Conservation (phyloP, 1,140 invertebrate genomes). For the Tenebrio molitor region DNA sequence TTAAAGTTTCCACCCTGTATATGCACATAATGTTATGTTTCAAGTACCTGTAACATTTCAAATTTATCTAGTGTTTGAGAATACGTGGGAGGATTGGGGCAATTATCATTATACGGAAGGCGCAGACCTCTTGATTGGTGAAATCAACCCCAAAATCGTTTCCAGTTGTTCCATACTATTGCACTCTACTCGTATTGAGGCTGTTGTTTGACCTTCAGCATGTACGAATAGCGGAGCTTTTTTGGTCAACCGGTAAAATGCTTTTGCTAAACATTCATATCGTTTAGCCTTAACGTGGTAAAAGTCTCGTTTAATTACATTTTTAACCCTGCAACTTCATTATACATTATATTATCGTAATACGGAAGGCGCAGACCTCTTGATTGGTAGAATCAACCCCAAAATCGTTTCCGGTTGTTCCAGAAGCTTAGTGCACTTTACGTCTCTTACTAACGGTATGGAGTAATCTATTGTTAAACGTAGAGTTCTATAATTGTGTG, state of each 20-base stretch:
- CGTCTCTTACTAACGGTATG: conserved; percentile 97
- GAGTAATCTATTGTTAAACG: conserved; percentile 98
- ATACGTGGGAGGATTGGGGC: too few relatives aligned
- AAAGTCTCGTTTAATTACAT: conserved; percentile 99
- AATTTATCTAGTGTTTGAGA: too few relatives aligned
- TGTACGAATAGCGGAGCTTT: conserved; percentile 94
- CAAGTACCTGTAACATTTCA: too few relatives aligned
- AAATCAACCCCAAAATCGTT: too few relatives aligned
- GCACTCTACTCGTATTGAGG: too few relatives aligned
- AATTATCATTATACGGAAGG: too few relatives aligned
- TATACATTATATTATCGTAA: too few relatives aligned
- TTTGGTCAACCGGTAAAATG: conserved; percentile 96
- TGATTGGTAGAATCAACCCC: conserved; percentile 82
- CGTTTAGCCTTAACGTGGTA: conserved; percentile 87
- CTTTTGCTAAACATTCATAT: conserved; percentile 91
- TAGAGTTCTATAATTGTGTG: conserved; percentile 93
- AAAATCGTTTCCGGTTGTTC: conserved; percentile 94
- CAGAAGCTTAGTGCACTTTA: conserved; percentile 98
- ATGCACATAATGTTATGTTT: too few relatives aligned
- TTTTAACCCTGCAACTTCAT: conserved; percentile 92
- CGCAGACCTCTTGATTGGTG: too few relatives aligned
- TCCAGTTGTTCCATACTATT: too few relatives aligned
- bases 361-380: too few relatives aligned
- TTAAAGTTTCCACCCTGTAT: too few relatives aligned
- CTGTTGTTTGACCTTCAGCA: conserved; percentile 94